Conservation (phyloP, 2,797 vertebrate species). For the Graptemys geographica region DNA sequence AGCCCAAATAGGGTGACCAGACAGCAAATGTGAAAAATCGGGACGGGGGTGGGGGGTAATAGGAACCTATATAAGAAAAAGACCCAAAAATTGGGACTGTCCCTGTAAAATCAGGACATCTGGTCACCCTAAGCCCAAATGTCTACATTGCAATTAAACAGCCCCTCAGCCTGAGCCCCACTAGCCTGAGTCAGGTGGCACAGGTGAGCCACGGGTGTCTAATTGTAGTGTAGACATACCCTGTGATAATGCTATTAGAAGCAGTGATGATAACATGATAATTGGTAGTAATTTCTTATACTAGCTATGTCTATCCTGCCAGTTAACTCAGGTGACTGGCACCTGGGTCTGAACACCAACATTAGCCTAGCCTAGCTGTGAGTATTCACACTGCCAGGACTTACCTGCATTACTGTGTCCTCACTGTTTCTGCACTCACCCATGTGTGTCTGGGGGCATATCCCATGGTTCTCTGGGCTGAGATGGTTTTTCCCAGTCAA, state of each 20-base stretch:
- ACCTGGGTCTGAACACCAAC: not conserved
- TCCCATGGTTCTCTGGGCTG: not conserved
- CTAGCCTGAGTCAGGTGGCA: not conserved
- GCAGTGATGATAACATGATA: not conserved
- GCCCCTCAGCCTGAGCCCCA: not conserved
- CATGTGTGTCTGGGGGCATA: not conserved
- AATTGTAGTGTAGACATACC: not conserved
- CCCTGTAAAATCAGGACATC: no score
- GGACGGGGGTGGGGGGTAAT: no score
- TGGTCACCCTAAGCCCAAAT: not conserved
- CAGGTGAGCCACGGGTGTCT: not conserved
- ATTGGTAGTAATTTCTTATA: not conserved
- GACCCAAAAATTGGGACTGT: no score
- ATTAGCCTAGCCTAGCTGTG: not conserved
- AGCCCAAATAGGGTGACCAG: not conserved
- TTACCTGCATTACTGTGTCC: not conserved
- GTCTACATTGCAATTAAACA: not conserved
- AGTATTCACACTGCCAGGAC: not conserved
- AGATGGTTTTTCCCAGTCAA: not conserved
- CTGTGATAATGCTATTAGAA: not conserved
- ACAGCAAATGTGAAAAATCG: no score
- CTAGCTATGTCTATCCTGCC: not conserved
- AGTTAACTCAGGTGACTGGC: not conserved
- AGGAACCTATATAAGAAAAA: no score
- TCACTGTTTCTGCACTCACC: not conserved